phyloP scores from a whole-genome alignment of 2,797 vertebrate species.

The Labeo calbasu region DNA sequence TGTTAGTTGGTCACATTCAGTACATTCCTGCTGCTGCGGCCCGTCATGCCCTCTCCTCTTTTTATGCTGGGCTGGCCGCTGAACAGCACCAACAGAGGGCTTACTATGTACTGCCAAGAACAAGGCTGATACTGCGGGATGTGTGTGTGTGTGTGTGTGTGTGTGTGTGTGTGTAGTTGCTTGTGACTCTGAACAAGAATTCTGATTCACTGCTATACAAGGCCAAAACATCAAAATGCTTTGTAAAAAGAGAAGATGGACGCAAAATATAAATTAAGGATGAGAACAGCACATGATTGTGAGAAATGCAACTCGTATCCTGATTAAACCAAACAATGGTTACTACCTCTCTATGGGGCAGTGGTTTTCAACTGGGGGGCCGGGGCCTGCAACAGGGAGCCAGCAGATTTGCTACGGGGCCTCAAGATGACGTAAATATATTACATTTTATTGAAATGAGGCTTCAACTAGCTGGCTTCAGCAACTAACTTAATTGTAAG shows the following conservation, averaged over 20 bases:
- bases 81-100: constrained; percentile 39
- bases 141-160: background rate
- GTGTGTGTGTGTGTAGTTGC: background rate
- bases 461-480: background rate
- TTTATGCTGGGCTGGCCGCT: background rate
- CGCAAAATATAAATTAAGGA: background rate
- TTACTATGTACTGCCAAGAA: constrained; percentile 47
- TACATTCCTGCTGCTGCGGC: constrained; percentile 52
- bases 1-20: constrained; percentile 51
- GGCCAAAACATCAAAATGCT: constrained; percentile 30
- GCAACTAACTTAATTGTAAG: too few relatives aligned
- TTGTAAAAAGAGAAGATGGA: background rate
- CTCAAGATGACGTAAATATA: background rate
- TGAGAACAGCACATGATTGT: background rate
- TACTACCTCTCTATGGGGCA: background rate
- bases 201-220: constrained; percentile 19
- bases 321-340: background rate
- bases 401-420: background rate
- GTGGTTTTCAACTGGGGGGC: background rate
- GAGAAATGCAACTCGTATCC: background rate
- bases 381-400: too few relatives aligned
- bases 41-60: constrained; percentile 19
- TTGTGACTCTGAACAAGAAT: constrained; percentile 9
- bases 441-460: background rate
- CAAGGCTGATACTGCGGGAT: constrained; percentile 6